Evolutionary conservation across 2,888 invertebrate genomes (phyloP).

Genomic region (Cephus pygmeus): DNA sequence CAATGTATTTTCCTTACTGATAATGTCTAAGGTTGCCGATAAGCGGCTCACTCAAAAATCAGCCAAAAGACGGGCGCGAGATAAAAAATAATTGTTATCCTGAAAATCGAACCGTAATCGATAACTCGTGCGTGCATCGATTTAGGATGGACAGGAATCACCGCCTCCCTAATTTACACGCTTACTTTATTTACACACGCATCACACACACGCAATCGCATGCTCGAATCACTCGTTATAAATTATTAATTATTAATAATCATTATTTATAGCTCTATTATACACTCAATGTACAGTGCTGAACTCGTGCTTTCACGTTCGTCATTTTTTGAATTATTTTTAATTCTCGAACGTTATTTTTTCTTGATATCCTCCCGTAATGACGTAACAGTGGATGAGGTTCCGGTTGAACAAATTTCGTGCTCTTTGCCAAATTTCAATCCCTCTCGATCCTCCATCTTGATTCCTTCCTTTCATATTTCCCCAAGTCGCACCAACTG

Average conservation of each 20-base stretch:
- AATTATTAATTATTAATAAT: slow-evolving; percentile 34
- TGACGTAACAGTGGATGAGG: background rate
- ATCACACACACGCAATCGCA: slow-evolving; percentile 23
- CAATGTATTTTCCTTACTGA: background rate
- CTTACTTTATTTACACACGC: slow-evolving; percentile 32
- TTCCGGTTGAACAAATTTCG: background rate
- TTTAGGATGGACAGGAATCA: background rate
- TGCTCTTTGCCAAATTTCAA: background rate
- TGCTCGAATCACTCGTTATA: slow-evolving; percentile 27
- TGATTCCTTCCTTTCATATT: background rate
- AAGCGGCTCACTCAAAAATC: background rate
- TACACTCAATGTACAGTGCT: slow-evolving; percentile 41
- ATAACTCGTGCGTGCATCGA: background rate
- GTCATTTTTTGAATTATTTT: slow-evolving; percentile 2
- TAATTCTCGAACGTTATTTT: background rate
- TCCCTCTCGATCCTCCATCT: background rate
- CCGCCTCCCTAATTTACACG: slow-evolving; percentile 3
- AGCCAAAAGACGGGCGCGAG: background rate
- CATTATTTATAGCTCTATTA: slow-evolving; percentile 33
- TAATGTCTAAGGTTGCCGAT: background rate
- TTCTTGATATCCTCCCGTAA: background rate
- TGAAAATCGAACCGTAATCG: background rate
- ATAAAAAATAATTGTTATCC: background rate
- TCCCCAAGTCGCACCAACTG: slow-evolving; percentile 28
- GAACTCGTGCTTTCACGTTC: slow-evolving; percentile 24